These are phyloP conservation scores for Melanotaenia nigrans DNA, from an alignment of 2,797 vertebrate species.

Conservation along the genomic window DNA sequence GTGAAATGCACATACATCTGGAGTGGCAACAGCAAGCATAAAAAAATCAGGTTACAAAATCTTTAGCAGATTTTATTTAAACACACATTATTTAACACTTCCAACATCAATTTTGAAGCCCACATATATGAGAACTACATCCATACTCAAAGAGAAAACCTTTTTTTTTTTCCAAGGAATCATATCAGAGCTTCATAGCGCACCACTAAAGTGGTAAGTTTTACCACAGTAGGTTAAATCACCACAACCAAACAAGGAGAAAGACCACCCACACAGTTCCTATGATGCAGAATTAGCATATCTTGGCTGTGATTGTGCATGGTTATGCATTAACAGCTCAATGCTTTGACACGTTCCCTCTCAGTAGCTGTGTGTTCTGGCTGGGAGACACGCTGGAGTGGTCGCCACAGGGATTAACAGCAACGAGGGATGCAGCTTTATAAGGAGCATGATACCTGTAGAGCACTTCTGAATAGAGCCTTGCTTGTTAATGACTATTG, in stretches of 20 bases:
- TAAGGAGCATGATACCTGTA: constrained; percentile 67
- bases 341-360: constrained; percentile 79
- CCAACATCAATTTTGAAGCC: not conserved
- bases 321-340: constrained; percentile 77
- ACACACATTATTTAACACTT: not conserved
- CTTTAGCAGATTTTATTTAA: not conserved
- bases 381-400: constrained; percentile 79
- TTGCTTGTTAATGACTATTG: constrained; percentile 51
- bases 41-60: not conserved
- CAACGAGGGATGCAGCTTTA: constrained; percentile 50
- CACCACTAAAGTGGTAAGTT: constrained; percentile 1
- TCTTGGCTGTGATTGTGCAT: constrained; percentile 78
- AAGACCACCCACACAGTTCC: constrained; percentile 70
- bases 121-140: not conserved
- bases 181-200: constrained; percentile 4
- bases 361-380: constrained; percentile 58
- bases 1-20: not conserved
- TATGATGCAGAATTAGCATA: constrained; percentile 76
- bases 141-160: not conserved
- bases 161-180: not conserved
- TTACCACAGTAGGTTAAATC: constrained; percentile 35
- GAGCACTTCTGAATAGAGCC: constrained; percentile 64
- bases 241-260: constrained; percentile 56
- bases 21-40: not conserved
- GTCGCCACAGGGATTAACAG: constrained; percentile 81